phyloP scores from a whole-genome alignment of 2,113 vertebrate genomes.

The Spea bombifrons region DNA sequence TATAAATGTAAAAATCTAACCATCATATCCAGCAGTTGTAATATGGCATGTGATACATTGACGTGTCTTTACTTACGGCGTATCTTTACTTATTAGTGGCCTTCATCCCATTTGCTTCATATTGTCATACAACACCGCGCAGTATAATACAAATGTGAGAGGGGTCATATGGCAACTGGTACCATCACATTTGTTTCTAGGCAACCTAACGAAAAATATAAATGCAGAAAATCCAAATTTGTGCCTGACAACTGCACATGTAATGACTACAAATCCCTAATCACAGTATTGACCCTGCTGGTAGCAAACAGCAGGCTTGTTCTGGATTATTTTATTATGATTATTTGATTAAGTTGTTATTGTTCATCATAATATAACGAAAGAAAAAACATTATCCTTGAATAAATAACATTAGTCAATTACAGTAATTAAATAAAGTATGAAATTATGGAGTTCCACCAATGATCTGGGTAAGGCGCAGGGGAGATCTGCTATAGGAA shows the following conservation, averaged over 20 bases:
- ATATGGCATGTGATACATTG: too few species aligned
- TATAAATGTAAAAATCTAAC: too few species aligned
- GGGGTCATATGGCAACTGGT: conserved; percentile 20
- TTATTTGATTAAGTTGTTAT: not conserved
- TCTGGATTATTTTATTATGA: not conserved
- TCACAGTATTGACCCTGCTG: conserved; percentile 15
- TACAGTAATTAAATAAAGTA: not conserved
- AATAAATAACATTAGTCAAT: not conserved
- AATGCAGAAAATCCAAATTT: conserved; percentile 34
- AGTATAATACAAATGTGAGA: too few species aligned
- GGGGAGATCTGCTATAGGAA: too few species aligned
- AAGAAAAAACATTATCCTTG: not conserved
- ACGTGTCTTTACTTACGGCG: too few species aligned
- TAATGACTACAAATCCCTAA: conserved; percentile 20
- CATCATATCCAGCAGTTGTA: too few species aligned
- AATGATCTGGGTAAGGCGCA: too few species aligned
- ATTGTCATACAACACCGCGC: too few species aligned
- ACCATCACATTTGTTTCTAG: conserved; percentile 36
- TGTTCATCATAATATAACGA: not conserved
- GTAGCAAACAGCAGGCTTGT: not conserved
- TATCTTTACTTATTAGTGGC: too few species aligned
- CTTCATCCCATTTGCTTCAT: too few species aligned
- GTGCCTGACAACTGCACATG: conserved; percentile 12
- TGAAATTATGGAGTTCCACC: too few species aligned
- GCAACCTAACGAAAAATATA: conserved; percentile 25